These are phyloP conservation scores for Struthio camelus DNA, from an alignment of 2,113 vertebrate species.

Conservation along the genomic window DNA sequence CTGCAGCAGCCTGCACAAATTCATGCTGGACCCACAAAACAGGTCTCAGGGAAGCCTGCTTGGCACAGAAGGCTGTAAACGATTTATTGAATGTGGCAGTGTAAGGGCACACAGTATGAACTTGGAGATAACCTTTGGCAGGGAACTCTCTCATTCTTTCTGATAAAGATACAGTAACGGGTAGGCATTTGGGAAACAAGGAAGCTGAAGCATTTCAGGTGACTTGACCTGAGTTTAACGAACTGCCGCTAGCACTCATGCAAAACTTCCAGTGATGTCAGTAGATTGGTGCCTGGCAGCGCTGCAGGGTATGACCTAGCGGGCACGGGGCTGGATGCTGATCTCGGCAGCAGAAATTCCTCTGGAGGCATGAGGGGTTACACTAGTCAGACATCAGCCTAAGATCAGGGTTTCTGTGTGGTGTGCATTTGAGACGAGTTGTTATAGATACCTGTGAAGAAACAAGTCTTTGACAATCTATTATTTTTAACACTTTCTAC, in stretches of 20 bases:
- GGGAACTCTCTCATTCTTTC: slow-evolving; percentile 34
- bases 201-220: slow-evolving; percentile 63
- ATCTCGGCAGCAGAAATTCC: slow-evolving; percentile 5
- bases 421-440: slow-evolving; percentile 59
- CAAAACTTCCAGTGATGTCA: not conserved
- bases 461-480: not conserved
- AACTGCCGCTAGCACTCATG: not conserved
- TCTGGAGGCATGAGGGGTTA: not conserved
- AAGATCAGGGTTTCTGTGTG: slow-evolving; percentile 4
- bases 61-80: not conserved
- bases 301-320: not conserved
- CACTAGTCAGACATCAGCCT: not conserved
- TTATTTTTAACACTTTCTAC: not conserved
- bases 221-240: slow-evolving; percentile 60
- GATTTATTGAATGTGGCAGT: slow-evolving; percentile 7
- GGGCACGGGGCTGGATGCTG: not conserved
- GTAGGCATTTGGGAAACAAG: slow-evolving; percentile 54
- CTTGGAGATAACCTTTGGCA: slow-evolving; percentile 67
- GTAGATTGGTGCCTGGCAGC: not conserved
- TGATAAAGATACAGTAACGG: slow-evolving; percentile 59
- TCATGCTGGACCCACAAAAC: not conserved
- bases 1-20: slow-evolving; percentile 14
- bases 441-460: not conserved
- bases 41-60: not conserved
- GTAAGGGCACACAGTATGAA: slow-evolving; percentile 41